Evolutionary conservation across 2,113 vertebrate genomes (phyloP), one percentile per base, ranked within the genome.

Genomic region (Cyanoliseus patagonus): DNA sequence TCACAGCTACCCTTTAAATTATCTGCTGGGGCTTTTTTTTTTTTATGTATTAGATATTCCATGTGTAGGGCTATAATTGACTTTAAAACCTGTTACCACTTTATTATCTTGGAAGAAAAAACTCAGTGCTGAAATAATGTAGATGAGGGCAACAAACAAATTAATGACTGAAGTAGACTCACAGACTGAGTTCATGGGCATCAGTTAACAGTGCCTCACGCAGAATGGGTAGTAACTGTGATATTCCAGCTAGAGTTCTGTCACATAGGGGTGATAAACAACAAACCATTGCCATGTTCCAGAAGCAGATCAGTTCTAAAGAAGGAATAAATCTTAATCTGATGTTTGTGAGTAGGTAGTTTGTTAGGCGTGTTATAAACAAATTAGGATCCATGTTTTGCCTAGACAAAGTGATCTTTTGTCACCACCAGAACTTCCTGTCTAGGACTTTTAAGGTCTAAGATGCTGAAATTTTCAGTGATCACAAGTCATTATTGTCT

Each of bases 81-180:
- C 90, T 95, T 96, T 53, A 90, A 92, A 94, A 92, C 31, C 51
- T 84, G 61, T 46, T 85, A 90, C 35, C 42, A 70, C 49, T 90
- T 96, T 88, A 85, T 95, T 94, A 84, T 61, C 53, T 74, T 72
- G 10, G 42, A 86, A 94, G 64, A 88, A 84, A 84, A 77, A 90
- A 37, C 5, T 84, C 57, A 39, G 20, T 79, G 77, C 82, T 90
- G 79, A 94, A 93, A 61, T 86, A 77, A 92, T 39, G 37, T 42
- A 88, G 62, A 93, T 79, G 49, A 89, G 31, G 41, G 39, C 46
- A 92, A 81, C 4, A 39, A 94, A 91, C 4, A 74, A 96, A 94
- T 88, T 73, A 94, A 62, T 90, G 49, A 33, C 61, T 86, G 91
- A 91, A 96, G 66, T 7, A 88, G 64, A 63, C 27, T 89, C 52